A percentile compares a stretch with the other conserved stretches of the same genome.
Evolutionary conservation across 2,797 vertebrate genomes (phyloP).

Genomic region (Scarus forsteni): DNA sequence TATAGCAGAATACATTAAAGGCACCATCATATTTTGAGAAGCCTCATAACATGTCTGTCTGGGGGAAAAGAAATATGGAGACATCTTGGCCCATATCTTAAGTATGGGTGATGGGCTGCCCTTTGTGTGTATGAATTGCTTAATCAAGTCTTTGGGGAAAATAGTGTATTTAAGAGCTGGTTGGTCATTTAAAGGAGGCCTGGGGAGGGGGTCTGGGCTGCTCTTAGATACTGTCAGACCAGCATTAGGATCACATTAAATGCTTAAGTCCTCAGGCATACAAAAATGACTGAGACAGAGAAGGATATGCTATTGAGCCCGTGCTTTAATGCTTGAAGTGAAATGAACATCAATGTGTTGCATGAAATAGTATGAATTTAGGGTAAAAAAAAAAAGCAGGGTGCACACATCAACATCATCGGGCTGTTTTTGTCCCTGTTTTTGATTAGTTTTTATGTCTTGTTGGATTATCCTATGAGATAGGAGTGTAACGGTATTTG

Average conservation of each 20-base stretch:
- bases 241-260: conserved; percentile 54
- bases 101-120: conserved; percentile 58
- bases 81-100: conserved; percentile 73
- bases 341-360: conserved; percentile 47
- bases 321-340: conserved; percentile 8
- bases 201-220: conserved; percentile 1
- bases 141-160: conserved; percentile 67
- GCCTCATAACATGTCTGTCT: conserved; percentile 74
- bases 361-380: neutral
- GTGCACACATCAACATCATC: no score
- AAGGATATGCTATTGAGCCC: conserved; percentile 41
- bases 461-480: no score
- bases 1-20: conserved; percentile 83
- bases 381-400: no score
- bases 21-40: conserved; percentile 74
- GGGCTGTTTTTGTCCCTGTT: no score
- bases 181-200: conserved; percentile 52
- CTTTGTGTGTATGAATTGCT: conserved; percentile 67
- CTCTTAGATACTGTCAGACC: conserved; percentile 43
- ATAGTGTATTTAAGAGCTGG: conserved; percentile 58
- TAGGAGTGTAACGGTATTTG: no score
- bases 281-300: conserved; percentile 45
- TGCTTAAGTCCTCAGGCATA: conserved; percentile 55
- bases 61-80: conserved; percentile 48
- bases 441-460: no score